A percentile compares a stretch with the other conserved stretches of the same genome.
Conservation (phyloP, 2,113 vertebrate genomes). For the Cochlearius cochlearius region DNA sequence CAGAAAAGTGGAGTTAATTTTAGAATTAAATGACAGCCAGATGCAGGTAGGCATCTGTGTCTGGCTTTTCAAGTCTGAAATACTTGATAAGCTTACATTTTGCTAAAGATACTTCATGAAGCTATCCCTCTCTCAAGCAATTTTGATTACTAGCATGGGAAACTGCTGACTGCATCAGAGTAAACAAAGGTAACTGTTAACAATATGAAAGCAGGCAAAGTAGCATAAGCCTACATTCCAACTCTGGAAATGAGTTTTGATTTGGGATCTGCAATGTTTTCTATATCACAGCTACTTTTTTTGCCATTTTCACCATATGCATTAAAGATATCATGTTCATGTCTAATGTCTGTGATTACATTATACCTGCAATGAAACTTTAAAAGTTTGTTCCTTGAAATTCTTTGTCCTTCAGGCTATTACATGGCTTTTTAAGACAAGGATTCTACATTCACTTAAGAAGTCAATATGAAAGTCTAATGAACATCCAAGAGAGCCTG, state of each 20-base stretch:
- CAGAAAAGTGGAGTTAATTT: neutral
- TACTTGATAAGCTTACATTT: neutral
- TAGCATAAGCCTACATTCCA: neutral
- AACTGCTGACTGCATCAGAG: neutral
- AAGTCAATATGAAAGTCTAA: neutral
- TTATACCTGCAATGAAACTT: neutral
- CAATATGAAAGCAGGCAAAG: neutral
- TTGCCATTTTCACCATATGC: neutral
- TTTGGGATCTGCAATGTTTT: neutral
- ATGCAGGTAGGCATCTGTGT: neutral
- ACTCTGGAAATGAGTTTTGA: neutral
- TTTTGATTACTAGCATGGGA: neutral
- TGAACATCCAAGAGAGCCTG: neutral
- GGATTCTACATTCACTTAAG: neutral
- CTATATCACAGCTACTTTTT: neutral
- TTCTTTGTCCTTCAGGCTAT: neutral
- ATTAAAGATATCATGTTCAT: neutral
- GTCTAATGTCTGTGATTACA: neutral
- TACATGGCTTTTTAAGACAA: neutral
- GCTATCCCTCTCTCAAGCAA: neutral
- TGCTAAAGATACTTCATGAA: neutral
- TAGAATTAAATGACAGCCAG: neutral
- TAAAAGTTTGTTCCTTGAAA: neutral
- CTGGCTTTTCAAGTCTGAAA: neutral
- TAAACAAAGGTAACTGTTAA: neutral